Conservation (phyloP, 2,797 vertebrate genomes). For the Stomatorhinus walkeri region DNA sequence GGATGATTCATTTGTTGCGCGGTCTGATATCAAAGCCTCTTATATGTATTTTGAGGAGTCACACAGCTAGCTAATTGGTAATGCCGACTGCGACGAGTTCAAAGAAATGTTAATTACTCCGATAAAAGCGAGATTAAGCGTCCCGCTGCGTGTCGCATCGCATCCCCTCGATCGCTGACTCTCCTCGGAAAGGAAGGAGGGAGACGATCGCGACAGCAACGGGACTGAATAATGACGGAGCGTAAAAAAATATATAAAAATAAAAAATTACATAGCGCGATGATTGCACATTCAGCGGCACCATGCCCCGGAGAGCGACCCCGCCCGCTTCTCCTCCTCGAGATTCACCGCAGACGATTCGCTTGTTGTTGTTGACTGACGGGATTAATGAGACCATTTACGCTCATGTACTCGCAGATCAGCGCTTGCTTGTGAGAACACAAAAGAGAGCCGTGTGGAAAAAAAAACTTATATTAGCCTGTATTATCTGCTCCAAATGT, state of each 20-base stretch:
- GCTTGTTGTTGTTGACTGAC: slow-evolving; percentile 47
- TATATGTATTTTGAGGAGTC: slow-evolving; percentile 31
- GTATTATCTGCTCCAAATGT: slow-evolving; percentile 43
- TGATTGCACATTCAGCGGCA: slow-evolving; percentile 41
- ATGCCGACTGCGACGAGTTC: slow-evolving; percentile 35
- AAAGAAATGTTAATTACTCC: slow-evolving; percentile 40
- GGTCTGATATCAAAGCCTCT: slow-evolving; percentile 25
- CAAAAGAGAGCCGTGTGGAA: slow-evolving; percentile 40
- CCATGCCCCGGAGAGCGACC: slow-evolving; percentile 31
- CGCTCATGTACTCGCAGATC: slow-evolving; percentile 32
- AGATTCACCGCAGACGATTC: slow-evolving; percentile 32
- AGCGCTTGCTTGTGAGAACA: slow-evolving; percentile 48
- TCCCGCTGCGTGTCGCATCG: slow-evolving; percentile 34
- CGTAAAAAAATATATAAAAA: background rate
- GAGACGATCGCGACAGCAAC: background rate
- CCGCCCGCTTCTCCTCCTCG: slow-evolving; percentile 29
- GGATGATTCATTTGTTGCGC: slow-evolving; percentile 28
- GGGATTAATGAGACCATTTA: slow-evolving; percentile 46
- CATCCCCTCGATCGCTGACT: slow-evolving; percentile 28
- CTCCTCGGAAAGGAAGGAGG: background rate
- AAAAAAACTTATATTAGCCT: slow-evolving; percentile 46
- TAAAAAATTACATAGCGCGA: slow-evolving; percentile 21
- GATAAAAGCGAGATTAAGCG: slow-evolving; percentile 37
- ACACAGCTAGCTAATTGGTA: slow-evolving; percentile 35
- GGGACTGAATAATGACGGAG: slow-evolving; percentile 10